These are phyloP conservation scores for Eristalis pertinax DNA, from an alignment of 2,888 invertebrate species.

Conservation along the genomic window DNA sequence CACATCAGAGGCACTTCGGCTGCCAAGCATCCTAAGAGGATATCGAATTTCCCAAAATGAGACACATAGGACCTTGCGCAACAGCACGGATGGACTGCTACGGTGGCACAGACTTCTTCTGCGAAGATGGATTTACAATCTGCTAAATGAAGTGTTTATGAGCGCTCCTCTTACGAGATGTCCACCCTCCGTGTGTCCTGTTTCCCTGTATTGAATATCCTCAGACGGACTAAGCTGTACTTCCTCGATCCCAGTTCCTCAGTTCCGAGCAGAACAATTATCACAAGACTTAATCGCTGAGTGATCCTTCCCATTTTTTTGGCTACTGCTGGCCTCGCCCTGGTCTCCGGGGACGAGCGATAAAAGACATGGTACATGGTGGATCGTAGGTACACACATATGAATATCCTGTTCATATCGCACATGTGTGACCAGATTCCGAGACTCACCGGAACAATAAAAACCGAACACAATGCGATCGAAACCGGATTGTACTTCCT, in stretches of 20 bases:
- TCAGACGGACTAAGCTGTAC: constrained; percentile 57
- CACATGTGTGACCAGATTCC: constrained; percentile 62
- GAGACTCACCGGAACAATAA: constrained; percentile 59
- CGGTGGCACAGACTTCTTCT: constrained; percentile 9
- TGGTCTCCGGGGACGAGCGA: constrained; percentile 44
- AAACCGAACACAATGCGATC: constrained; percentile 47
- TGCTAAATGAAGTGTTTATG: constrained; percentile 65
- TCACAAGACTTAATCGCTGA: constrained; percentile 62
- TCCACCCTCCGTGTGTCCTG: constrained; percentile 60
- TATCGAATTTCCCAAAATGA: constrained; percentile 60
- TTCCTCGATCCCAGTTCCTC: constrained; percentile 50
- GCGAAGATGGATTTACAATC: constrained; percentile 56
- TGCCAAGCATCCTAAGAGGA: constrained; percentile 30
- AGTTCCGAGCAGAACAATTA: constrained; percentile 57
- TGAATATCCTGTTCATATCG: constrained; percentile 65
- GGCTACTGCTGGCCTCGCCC: constrained; percentile 34
- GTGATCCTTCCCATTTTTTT: constrained; percentile 34
- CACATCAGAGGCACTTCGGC: constrained; percentile 7
- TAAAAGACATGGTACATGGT: constrained; percentile 8
- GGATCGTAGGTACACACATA: constrained; percentile 25
- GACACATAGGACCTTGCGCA: constrained; percentile 12
- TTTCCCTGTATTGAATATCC: constrained; percentile 54
- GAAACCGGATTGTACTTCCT: constrained; percentile 70
- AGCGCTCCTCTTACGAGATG: constrained; percentile 54
- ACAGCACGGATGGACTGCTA: background rate